Conservation (phyloP, 2,888 invertebrate genomes). For the Cerceris ruficornis region DNA sequence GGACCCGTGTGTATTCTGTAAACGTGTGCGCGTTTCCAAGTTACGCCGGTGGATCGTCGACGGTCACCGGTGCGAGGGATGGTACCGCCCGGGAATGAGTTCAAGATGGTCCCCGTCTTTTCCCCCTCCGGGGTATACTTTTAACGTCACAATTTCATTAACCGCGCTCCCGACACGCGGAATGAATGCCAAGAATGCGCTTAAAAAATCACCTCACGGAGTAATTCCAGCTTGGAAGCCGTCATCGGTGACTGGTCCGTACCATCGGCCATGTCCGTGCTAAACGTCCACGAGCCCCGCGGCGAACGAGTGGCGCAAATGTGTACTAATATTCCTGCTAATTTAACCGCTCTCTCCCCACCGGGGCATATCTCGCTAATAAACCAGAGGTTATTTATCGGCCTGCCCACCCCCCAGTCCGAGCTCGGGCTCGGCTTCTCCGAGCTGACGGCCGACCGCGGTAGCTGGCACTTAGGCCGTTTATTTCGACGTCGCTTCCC, state of each 20-base stretch:
- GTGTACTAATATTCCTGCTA: constrained; percentile 80
- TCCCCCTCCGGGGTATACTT: background rate
- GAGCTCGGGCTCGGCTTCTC: constrained; percentile 42
- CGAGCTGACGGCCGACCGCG: constrained; percentile 52
- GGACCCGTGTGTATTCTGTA: constrained; percentile 37
- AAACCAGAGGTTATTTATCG: constrained; percentile 81
- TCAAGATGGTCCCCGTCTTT: constrained; percentile 19
- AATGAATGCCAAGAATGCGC: background rate
- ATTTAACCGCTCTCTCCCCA: constrained; percentile 75
- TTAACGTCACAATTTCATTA: no score
- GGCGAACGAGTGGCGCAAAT: constrained; percentile 63
- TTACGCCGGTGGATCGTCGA: constrained; percentile 62
- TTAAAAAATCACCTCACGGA: background rate
- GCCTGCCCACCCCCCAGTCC: constrained; percentile 56
- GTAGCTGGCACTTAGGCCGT: constrained; percentile 74
- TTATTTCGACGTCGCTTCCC: constrained; percentile 72
- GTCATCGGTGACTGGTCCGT: no score
- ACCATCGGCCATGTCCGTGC: no score
- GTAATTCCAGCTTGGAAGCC: background rate
- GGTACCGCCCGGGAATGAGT: constrained; percentile 41
- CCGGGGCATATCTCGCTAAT: constrained; percentile 75
- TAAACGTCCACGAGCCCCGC: constrained; percentile 6
- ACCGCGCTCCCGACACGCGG: no score
- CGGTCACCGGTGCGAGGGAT: constrained; percentile 23
- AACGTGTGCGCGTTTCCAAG: constrained; percentile 28